Percentiles rank a stretch among this genome's conserved stretches.
These are phyloP conservation scores for Argentina silus DNA, from an alignment of 2,797 vertebrate species.

Conservation along the genomic window DNA sequence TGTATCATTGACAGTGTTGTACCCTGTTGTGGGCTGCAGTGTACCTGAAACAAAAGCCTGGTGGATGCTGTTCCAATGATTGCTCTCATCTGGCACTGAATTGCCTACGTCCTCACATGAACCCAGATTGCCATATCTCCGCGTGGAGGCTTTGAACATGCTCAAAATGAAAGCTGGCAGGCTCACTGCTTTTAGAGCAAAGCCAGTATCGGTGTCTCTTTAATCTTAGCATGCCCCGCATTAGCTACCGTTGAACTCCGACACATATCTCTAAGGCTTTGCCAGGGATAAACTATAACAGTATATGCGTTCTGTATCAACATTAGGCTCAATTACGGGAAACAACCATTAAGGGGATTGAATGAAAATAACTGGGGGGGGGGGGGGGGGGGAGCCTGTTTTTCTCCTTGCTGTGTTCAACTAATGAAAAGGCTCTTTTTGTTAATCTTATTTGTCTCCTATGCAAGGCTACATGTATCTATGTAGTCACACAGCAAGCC, in stretches of 20 bases:
- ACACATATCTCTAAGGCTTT: background rate
- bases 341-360: background rate
- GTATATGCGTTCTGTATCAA: background rate
- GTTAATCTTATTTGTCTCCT: too few relatives aligned
- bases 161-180: conserved; percentile 15
- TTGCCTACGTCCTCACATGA: conserved; percentile 66
- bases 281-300: background rate
- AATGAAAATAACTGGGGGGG: too few relatives aligned
- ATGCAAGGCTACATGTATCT: too few relatives aligned
- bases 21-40: conserved; percentile 63
- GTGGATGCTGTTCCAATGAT: conserved; percentile 72
- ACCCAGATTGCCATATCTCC: conserved; percentile 54
- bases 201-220: conserved; percentile 8
- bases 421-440: too few relatives aligned
- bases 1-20: conserved; percentile 71
- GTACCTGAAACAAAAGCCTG: conserved; percentile 74
- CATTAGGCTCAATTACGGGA: background rate
- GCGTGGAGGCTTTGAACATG: conserved; percentile 13
- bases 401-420: too few relatives aligned
- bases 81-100: conserved; percentile 70
- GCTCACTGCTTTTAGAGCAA: background rate
- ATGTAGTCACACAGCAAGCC: too few relatives aligned
- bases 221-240: conserved; percentile 8
- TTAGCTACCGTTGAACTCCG: background rate
- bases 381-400: too few relatives aligned